Conservation (phyloP, 1,140 invertebrate species). For the Pseudomyrmex concolor region DNA sequence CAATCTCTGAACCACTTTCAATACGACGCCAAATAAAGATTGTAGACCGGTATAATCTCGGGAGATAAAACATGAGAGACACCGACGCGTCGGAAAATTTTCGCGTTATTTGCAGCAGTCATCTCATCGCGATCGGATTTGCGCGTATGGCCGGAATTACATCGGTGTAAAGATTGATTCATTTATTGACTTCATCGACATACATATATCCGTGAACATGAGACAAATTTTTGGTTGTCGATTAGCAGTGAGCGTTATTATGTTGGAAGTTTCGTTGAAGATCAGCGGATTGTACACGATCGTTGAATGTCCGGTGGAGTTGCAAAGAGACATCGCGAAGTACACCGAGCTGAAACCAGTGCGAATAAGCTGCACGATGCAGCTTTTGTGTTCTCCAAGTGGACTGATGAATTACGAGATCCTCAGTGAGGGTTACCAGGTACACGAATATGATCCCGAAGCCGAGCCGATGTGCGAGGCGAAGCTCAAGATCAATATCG, state of each 20-base stretch:
- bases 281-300: slow-evolving; percentile 25
- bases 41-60: slow-evolving; percentile 4
- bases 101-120: slow-evolving; percentile 14
- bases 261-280: slow-evolving; percentile 15
- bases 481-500: slow-evolving; percentile 25
- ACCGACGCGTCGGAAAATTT: not conserved
- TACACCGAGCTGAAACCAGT: not conserved
- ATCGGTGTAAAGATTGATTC: too few species aligned
- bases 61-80: not conserved
- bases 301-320: not conserved
- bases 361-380: slow-evolving; percentile 36
- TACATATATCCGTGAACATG: slow-evolving; percentile 9
- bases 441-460: not conserved
- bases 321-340: not conserved
- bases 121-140: not conserved
- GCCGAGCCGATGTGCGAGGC: slow-evolving; percentile 5
- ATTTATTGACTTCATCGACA: too few species aligned
- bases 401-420: not conserved
- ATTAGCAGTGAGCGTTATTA: slow-evolving; percentile 20
- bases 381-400: not conserved
- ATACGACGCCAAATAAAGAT: slow-evolving; percentile 37
- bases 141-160: not conserved
- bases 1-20: slow-evolving; percentile 43
- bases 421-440: not conserved
- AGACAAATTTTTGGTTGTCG: not conserved